phyloP scores from a whole-genome alignment of 2,113 vertebrate genomes.

The Vanacampus margaritifer region DNA sequence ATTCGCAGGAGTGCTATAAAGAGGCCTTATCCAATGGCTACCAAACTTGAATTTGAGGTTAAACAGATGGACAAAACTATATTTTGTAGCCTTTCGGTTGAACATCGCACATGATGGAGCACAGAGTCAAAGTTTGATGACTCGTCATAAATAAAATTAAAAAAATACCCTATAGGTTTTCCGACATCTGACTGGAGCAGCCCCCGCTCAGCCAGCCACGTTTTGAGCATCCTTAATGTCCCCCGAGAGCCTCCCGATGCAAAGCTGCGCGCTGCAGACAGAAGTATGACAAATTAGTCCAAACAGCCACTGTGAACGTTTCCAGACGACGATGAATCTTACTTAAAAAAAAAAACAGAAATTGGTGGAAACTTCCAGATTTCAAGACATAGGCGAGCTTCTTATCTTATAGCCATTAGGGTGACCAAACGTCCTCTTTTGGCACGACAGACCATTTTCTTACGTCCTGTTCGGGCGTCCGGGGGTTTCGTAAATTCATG shows the following conservation, averaged over 20 bases:
- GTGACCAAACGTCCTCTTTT: too few relatives aligned
- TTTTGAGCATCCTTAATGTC: constrained; percentile 28
- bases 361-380: not conserved
- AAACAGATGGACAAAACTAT: too few relatives aligned
- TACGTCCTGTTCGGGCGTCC: too few relatives aligned
- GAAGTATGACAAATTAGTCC: constrained; percentile 60
- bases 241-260: constrained; percentile 36
- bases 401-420: too few relatives aligned
- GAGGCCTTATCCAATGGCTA: too few relatives aligned
- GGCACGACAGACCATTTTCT: too few relatives aligned
- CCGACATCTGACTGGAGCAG: constrained; percentile 14
- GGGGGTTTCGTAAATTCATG: too few relatives aligned
- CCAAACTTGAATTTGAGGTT: too few relatives aligned
- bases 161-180: not conserved
- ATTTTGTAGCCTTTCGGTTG: not conserved
- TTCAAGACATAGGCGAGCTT: too few relatives aligned
- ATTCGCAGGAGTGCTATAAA: too few relatives aligned
- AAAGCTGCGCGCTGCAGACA: constrained; percentile 34
- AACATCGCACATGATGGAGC: too few relatives aligned
- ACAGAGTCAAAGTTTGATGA: not conserved
- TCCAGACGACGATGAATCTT: constrained; percentile 34
- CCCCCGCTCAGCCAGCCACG: constrained; percentile 7
- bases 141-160: not conserved
- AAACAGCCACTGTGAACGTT: constrained; percentile 45
- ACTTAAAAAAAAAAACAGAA: constrained; percentile 1